Evolutionary conservation across 1,140 invertebrate species (phyloP).

Genomic region (Frieseomelitta varia): DNA sequence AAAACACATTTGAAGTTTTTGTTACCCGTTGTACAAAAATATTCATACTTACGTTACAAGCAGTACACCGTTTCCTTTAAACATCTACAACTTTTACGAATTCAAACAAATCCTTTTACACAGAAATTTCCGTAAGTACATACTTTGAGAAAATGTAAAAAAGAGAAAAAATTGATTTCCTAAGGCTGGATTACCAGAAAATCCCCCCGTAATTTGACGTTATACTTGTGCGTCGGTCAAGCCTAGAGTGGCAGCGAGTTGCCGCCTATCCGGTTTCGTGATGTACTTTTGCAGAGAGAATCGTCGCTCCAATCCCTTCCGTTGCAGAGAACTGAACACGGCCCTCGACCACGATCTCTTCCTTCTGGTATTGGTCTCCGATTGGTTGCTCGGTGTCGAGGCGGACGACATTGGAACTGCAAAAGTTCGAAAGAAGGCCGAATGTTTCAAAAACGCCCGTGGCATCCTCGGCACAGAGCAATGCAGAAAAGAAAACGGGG

Average conservation of each 20-base stretch:
- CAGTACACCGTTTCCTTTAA: too few relatives aligned
- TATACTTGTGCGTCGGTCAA: conserved; percentile 92
- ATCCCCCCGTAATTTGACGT: neutral
- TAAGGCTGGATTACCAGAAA: too few relatives aligned
- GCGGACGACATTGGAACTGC: conserved; percentile 57
- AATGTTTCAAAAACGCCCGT: neutral
- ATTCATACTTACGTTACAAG: too few relatives aligned
- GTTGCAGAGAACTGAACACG: conserved; percentile 95
- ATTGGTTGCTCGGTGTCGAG: conserved; percentile 22
- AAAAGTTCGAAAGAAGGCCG: neutral
- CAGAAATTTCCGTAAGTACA: too few relatives aligned
- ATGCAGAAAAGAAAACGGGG: neutral
- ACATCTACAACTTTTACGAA: too few relatives aligned
- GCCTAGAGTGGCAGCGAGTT: conserved; percentile 94
- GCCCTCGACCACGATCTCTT: conserved; percentile 96
- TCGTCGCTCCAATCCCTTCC: conserved; percentile 94
- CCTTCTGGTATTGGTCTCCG: conserved; percentile 83
- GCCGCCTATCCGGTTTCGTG: conserved; percentile 95
- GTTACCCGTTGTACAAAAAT: too few relatives aligned
- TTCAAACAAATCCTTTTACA: too few relatives aligned
- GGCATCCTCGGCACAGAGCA: neutral
- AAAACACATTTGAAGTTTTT: too few relatives aligned
- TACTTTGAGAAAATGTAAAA: too few relatives aligned
- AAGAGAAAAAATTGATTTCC: too few relatives aligned
- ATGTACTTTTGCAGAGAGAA: conserved; percentile 98